Base-by-base conservation (phyloP, 2,797 vertebrate genomes). In the Coluber constrictor region DNA sequence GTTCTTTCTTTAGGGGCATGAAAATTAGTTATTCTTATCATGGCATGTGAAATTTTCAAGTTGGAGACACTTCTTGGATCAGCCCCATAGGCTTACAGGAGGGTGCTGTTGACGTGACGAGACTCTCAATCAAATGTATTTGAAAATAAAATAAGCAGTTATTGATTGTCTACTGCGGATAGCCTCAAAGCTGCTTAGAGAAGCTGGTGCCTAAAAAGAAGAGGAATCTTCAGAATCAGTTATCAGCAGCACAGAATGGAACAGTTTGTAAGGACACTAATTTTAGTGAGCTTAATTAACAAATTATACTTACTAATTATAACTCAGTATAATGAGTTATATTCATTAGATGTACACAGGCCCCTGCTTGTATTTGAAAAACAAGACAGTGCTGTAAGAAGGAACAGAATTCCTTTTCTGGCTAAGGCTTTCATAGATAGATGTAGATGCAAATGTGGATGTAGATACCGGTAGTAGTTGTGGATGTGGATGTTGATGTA, bases 171-270 rank as follows among this genome's bases (percentile, higher is more conserved):
- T 95, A 94, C 79, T 55, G 88, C 87, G 61, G 43, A 20, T 86
- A 94, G 16, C 54, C 54, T 93, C 91, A 86, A 89, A 94, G 57
- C n/a, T 86, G 5, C 91, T 95, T 90, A 43, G 93, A 90, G 94
- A 95, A 79, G 15, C 87, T 66, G 70, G n/a, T 91, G 93, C 70
- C 90, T 91, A 91, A 70, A 51, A 51, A 56, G 56, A 70, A 27
- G 51, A 12, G 27, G 18, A 63, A 74, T 11, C 29, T n/a, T 86
- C 57, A 91, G 70, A 89, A 88, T 60, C 9, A 86, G 29, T 55
- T 86, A 86, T 79, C 61, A 8, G 66, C 47, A 63, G 86, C 27
- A 32, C 57, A 89, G 63, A 93, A 89, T 29, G n/a, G 47, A 89
- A 11, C 2, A 2, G 47, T 56, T 83, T 43, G 16, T 88, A 61